Percentiles rank a stretch among this genome's conserved stretches.
These are phyloP conservation scores for Platichthys flesus DNA, from an alignment of 2,113 vertebrate species.

Conservation along the genomic window DNA sequence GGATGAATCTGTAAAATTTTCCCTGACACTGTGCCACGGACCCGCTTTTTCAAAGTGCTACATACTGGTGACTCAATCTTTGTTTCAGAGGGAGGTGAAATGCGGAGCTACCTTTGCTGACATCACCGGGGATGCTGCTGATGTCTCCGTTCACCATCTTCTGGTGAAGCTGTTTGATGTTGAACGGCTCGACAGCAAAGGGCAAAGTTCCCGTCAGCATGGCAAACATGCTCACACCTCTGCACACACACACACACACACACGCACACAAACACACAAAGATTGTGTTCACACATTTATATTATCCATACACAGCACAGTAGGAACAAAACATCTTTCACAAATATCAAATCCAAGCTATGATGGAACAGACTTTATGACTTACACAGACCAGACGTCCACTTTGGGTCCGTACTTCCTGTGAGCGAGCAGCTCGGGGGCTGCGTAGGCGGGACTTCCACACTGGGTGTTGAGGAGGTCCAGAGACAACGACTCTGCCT, in stretches of 20 bases:
- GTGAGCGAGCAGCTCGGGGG: constrained; percentile 87
- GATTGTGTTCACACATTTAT: constrained; percentile 35
- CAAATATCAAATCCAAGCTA: not conserved
- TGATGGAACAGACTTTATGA: constrained; percentile 42
- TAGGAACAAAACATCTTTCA: not conserved
- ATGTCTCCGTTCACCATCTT: constrained; percentile 88
- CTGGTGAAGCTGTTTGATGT: constrained; percentile 87
- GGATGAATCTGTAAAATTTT: too few species aligned
- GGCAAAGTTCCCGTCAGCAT: constrained; percentile 87
- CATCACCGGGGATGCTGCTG: constrained; percentile 80
- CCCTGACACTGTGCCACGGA: too few species aligned
- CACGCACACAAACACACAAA: not conserved
- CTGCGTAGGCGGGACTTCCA: constrained; percentile 87
- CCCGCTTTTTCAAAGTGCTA: too few species aligned
- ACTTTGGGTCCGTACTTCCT: constrained; percentile 90
- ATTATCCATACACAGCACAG: not conserved
- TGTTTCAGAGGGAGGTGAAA: not conserved
- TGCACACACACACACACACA: constrained; percentile 47
- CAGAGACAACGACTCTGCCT: constrained; percentile 82
- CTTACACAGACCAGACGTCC: constrained; percentile 89
- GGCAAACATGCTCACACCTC: constrained; percentile 87
- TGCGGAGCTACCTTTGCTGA: constrained; percentile 84
- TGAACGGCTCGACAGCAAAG: constrained; percentile 86
- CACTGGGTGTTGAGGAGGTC: constrained; percentile 87
- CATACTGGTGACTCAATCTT: too few species aligned